Percentiles rank a stretch among this genome's conserved stretches.
Conservation (phyloP, 2,888 invertebrate genomes). For the Eurois occulta region DNA sequence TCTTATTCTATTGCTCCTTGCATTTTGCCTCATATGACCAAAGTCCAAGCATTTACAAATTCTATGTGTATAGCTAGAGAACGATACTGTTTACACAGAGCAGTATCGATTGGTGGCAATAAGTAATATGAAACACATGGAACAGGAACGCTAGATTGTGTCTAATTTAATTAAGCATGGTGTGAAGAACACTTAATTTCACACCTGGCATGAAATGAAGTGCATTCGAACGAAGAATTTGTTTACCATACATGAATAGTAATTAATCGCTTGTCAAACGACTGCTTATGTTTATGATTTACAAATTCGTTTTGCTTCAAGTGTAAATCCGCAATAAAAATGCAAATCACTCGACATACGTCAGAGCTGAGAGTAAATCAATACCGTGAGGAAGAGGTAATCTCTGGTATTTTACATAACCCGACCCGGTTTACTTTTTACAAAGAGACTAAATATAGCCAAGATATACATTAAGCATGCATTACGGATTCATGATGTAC, state of each 20-base stretch:
- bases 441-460: constrained; percentile 44
- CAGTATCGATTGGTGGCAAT: constrained; percentile 4
- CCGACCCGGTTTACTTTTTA: constrained; percentile 31
- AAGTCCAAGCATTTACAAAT: background rate
- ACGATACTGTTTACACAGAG: background rate
- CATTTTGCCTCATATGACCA: background rate
- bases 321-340: constrained; percentile 58
- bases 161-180: constrained; percentile 16
- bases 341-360: constrained; percentile 45
- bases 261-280: constrained; percentile 36
- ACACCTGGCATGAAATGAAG: constrained; percentile 9
- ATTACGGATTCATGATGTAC: constrained; percentile 44
- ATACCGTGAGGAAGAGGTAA: constrained; percentile 32
- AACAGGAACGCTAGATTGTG: constrained; percentile 15
- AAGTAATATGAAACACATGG: constrained; percentile 11
- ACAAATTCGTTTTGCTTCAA: constrained; percentile 30
- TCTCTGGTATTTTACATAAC: constrained; percentile 44
- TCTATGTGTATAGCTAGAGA: background rate
- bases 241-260: constrained; percentile 39
- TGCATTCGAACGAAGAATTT: constrained; percentile 15
- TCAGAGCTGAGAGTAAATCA: constrained; percentile 41
- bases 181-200: constrained; percentile 8
- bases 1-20: background rate
- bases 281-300: constrained; percentile 24
- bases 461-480: constrained; percentile 37